Conservation (phyloP, 2,113 vertebrate species). For the Sebastes schlegelii region DNA sequence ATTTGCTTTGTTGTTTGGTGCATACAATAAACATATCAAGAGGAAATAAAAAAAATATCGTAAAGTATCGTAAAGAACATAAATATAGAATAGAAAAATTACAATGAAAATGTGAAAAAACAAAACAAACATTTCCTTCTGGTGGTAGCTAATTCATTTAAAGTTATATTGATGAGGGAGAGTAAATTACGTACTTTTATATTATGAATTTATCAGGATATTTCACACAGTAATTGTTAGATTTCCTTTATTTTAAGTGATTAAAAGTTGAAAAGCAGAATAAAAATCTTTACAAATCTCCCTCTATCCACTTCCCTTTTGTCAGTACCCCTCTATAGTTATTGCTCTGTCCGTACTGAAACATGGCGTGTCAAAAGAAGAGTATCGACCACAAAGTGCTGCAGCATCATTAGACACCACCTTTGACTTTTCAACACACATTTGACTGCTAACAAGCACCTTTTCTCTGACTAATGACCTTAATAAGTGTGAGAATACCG, state of each 20-base stretch:
- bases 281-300: background rate
- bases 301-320: too few species aligned
- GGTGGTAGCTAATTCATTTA: background rate
- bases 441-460: constrained; percentile 39
- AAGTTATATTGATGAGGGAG: background rate
- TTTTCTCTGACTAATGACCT: constrained; percentile 44
- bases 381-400: background rate
- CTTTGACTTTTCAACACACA: constrained; percentile 5
- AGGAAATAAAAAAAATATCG: too few species aligned
- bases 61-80: too few species aligned
- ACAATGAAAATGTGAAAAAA: too few species aligned
- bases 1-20: too few species aligned
- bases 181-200: background rate
- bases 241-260: background rate
- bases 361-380: background rate
- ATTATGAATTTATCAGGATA: background rate
- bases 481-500: constrained; percentile 1
- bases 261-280: too few species aligned
- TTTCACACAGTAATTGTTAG: background rate
- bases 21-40: too few species aligned
- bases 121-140: background rate
- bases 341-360: background rate
- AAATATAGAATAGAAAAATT: too few species aligned
- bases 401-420: constrained; percentile 18
- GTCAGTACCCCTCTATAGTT: background rate